Percentiles rank a stretch among this genome's conserved stretches.
Conservation (phyloP, 23 tunicate species). For the Corella eumyota region DNA sequence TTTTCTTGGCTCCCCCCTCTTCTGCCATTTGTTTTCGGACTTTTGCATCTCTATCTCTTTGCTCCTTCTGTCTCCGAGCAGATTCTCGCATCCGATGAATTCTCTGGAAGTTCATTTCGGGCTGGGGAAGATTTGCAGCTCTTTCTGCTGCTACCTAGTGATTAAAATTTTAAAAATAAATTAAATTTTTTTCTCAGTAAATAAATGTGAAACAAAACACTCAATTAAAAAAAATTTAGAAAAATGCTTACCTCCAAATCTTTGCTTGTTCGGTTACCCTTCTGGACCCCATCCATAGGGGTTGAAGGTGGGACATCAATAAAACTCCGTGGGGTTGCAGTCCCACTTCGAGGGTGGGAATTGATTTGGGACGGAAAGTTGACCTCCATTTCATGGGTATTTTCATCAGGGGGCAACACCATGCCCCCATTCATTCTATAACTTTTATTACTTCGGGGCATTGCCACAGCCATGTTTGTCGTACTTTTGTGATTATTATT, state of each 20-base stretch:
- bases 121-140: conserved; percentile 79
- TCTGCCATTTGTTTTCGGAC: conserved; percentile 59
- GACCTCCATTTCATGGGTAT: conserved; percentile 84
- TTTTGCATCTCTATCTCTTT: conserved; percentile 31
- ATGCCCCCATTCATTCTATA: conserved; percentile 53
- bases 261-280: conserved; percentile 21
- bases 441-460: conserved; percentile 25
- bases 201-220: background rate
- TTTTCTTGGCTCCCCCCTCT: conserved; percentile 66
- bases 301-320: conserved; percentile 82
- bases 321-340: conserved; percentile 37
- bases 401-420: conserved; percentile 73
- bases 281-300: conserved; percentile 44
- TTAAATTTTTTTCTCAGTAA: background rate
- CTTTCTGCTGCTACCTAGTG: conserved; percentile 52
- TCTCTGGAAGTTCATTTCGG: conserved; percentile 65
- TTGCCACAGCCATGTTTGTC: conserved; percentile 51
- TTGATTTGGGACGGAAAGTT: conserved; percentile 73
- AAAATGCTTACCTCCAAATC: conserved; percentile 20
- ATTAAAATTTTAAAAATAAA: background rate
- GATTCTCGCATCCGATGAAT: conserved; percentile 84
- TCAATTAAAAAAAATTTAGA: background rate
- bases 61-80: conserved; percentile 55
- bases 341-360: conserved; percentile 47
- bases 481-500: background rate